Percentiles rank a stretch among this genome's conserved stretches.
Evolutionary conservation across 2,113 vertebrate species (phyloP).

Genomic region (Ramphastos sulfuratus): DNA sequence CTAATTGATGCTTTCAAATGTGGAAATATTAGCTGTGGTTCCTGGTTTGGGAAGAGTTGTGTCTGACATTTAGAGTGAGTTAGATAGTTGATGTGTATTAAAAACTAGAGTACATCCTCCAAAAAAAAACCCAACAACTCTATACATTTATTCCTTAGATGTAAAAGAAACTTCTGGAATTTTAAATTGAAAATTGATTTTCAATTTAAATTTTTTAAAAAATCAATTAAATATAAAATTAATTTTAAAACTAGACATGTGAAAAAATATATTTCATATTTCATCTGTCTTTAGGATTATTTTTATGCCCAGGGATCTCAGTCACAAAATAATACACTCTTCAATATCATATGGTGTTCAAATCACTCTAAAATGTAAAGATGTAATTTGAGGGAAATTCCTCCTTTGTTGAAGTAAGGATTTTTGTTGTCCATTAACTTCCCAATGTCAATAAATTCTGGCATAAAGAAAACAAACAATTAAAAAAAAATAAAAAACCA

Average conservation of each 20-base stretch:
- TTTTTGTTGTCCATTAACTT: not conserved
- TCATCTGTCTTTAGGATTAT: not conserved
- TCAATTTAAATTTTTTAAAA: not conserved
- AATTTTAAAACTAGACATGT: not conserved
- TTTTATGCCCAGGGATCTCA: not conserved
- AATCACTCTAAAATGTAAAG: not conserved
- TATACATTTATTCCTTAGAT: too few relatives aligned
- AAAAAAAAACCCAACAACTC: too few relatives aligned
- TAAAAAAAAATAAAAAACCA: too few relatives aligned
- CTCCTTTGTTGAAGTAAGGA: not conserved
- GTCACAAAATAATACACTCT: not conserved
- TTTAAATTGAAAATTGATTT: too few relatives aligned
- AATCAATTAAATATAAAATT: too few relatives aligned
- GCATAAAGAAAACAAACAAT: not conserved
- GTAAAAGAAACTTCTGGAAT: not conserved
- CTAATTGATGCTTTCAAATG: not conserved
- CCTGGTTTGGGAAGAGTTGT: not conserved
- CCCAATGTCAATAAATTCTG: not conserved
- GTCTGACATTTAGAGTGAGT: not conserved
- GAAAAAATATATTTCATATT: not conserved
- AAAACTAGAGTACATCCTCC: not conserved
- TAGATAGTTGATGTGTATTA: not conserved
- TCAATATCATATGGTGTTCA: not conserved
- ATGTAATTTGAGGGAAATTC: not conserved
- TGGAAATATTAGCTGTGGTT: not conserved